A percentile compares a stretch with the other conserved stretches of the same genome.
phyloP scores from a whole-genome alignment of 2,888 invertebrate genomes.

The Drosophila affinis region DNA sequence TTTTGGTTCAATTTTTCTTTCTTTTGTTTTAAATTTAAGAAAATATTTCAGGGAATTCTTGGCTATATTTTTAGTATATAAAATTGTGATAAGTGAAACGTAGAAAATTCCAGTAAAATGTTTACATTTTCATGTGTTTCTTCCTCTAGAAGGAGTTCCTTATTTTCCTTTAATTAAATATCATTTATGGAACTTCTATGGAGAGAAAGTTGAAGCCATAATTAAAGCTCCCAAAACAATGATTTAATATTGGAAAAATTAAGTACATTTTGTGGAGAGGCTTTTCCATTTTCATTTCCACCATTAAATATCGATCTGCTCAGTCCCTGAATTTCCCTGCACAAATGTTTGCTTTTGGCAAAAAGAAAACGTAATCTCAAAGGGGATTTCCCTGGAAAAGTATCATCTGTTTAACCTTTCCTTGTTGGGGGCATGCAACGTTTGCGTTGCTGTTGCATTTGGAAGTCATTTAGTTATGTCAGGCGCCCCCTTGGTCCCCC shows the following conservation, averaged over 20 bases:
- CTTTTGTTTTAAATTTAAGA: no score
- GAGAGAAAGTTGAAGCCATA: no score
- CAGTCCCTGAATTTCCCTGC: no score
- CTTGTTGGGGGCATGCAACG: neutral
- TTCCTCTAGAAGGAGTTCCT: neutral
- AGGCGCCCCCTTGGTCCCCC: constrained; percentile 5
- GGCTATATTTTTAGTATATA: neutral
- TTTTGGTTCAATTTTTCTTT: neutral
- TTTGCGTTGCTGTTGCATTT: constrained; percentile 4
- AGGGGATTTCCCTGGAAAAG: neutral
- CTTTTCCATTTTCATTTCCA: no score
- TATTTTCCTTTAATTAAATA: neutral
- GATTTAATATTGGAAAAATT: neutral
- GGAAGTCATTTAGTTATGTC: constrained; percentile 23
- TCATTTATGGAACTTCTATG: neutral
- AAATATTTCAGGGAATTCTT: neutral
- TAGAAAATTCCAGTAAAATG: no score
- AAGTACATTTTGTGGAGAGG: neutral
- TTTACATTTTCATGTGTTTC: no score
- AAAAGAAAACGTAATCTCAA: neutral
- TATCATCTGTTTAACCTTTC: neutral
- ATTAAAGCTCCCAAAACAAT: no score
- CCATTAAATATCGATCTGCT: no score
- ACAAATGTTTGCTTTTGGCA: neutral
- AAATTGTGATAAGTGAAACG: neutral